phyloP scores from a whole-genome alignment of 2,113 vertebrate genomes.

The Poicephalus meyeri region DNA sequence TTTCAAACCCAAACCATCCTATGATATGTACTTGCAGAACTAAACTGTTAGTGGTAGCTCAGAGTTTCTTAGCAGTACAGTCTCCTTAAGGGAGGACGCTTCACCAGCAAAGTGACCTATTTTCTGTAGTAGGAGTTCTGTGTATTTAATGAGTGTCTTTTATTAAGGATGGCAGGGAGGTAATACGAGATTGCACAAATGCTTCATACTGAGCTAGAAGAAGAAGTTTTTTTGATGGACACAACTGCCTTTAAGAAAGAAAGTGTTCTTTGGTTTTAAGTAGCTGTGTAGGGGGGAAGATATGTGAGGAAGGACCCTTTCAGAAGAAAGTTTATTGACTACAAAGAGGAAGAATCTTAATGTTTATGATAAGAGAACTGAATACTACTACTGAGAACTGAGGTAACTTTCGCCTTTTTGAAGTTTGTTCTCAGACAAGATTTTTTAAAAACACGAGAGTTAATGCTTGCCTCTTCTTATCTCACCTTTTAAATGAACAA shows the following conservation, averaged over 20 bases:
- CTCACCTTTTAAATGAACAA: not conserved
- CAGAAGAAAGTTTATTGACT: not conserved
- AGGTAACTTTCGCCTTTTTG: not conserved
- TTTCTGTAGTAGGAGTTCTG: not conserved
- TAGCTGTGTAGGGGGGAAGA: not conserved
- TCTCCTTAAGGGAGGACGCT: not conserved
- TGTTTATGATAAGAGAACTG: not conserved
- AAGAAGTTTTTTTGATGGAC: not conserved
- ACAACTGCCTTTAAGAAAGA: not conserved
- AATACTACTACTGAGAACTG: not conserved
- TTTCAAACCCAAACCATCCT: not conserved
- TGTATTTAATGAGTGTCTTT: not conserved
- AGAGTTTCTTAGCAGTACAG: not conserved
- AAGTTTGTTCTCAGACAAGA: not conserved
- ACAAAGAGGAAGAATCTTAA: not conserved
- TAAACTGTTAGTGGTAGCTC: not conserved
- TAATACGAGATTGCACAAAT: not conserved
- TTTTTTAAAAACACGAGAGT: not conserved
- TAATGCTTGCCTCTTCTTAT: not conserved
- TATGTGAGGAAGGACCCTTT: not conserved
- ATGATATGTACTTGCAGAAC: not conserved
- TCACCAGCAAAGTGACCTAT: not conserved
- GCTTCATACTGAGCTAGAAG: not conserved
- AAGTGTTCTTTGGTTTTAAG: slow-evolving; percentile 10
- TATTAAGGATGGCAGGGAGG: not conserved